A percentile compares a stretch with the other conserved stretches of the same genome.
These are phyloP conservation scores for Exaiptasia diaphana DNA, from an alignment of 64 coral and sea anemone genomes.

Conservation along the genomic window DNA sequence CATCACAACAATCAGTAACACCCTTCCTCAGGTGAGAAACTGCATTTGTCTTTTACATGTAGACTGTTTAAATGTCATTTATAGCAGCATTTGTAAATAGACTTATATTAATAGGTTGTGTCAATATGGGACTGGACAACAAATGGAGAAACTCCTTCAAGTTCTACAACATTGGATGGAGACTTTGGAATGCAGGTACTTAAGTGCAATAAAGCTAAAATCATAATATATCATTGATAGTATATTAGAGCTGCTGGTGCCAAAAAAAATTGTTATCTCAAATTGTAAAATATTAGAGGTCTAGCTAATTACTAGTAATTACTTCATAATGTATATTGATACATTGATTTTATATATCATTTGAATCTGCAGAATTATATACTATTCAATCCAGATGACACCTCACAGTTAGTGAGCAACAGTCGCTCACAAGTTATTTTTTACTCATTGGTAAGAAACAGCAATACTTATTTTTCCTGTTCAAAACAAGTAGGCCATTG, in stretches of 20 bases:
- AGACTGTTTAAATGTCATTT: not conserved
- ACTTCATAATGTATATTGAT: no score
- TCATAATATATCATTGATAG: no score
- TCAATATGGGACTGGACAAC: constrained; percentile 97
- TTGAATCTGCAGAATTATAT: constrained; percentile 63
- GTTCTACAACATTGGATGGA: constrained; percentile 79
- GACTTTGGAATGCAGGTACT: constrained; percentile 88
- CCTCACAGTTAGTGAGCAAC: constrained; percentile 86
- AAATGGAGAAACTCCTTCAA: constrained; percentile 77
- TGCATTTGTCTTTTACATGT: not conserved
- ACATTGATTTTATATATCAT: no score
- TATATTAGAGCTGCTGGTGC: no score
- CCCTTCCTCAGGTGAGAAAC: constrained; percentile 69
- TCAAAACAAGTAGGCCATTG: no score
- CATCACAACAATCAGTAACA: constrained; percentile 81
- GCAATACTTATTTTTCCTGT: not conserved
- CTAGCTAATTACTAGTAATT: not conserved
- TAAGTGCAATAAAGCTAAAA: not conserved
- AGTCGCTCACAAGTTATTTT: constrained; percentile 87
- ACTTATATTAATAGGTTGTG: constrained; percentile 51
- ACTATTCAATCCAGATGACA: constrained; percentile 75
- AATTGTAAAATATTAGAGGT: no score
- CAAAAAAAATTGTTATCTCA: no score
- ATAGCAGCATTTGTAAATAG: not conserved
- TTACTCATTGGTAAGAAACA: constrained; percentile 69